Evolutionary conservation across 2,888 invertebrate genomes (phyloP).

Genomic region (Euplagia quadripunctaria): DNA sequence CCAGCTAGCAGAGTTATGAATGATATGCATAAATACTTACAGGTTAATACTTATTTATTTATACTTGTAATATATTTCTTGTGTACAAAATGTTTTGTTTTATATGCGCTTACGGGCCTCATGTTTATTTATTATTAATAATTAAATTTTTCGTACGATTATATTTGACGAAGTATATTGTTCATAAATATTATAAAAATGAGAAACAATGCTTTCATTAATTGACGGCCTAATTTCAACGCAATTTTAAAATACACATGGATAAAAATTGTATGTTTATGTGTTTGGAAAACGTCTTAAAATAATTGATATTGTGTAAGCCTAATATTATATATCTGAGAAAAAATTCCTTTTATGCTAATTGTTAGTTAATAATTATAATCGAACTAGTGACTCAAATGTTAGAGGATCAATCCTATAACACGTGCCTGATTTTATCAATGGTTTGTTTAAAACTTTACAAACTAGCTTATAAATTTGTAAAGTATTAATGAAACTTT

Average conservation of each 20-base stretch:
- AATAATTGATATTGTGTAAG: constrained; percentile 73
- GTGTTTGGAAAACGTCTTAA: constrained; percentile 41
- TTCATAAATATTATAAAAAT: neutral
- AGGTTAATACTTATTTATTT: neutral
- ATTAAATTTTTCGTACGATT: no score
- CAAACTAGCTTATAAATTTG: constrained; percentile 14
- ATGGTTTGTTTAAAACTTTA: constrained; percentile 51
- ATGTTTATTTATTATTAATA: no score
- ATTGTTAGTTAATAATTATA: constrained; percentile 67
- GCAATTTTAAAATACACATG: neutral
- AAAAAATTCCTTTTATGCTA: constrained; percentile 69
- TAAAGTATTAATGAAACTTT: constrained; percentile 55
- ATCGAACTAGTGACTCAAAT: constrained; percentile 64
- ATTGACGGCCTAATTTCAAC: constrained; percentile 12
- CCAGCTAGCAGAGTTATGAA: neutral
- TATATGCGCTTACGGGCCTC: neutral
- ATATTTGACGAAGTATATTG: neutral
- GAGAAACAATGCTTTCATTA: neutral
- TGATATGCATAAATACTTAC: neutral
- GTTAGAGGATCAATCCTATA: constrained; percentile 64
- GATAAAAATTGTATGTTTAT: constrained; percentile 23
- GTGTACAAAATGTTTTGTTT: neutral
- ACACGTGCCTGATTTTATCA: constrained; percentile 75
- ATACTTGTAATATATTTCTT: neutral
- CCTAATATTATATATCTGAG: constrained; percentile 67